Conservation (phyloP, 2,797 vertebrate genomes). For the Acanthopagrus latus region DNA sequence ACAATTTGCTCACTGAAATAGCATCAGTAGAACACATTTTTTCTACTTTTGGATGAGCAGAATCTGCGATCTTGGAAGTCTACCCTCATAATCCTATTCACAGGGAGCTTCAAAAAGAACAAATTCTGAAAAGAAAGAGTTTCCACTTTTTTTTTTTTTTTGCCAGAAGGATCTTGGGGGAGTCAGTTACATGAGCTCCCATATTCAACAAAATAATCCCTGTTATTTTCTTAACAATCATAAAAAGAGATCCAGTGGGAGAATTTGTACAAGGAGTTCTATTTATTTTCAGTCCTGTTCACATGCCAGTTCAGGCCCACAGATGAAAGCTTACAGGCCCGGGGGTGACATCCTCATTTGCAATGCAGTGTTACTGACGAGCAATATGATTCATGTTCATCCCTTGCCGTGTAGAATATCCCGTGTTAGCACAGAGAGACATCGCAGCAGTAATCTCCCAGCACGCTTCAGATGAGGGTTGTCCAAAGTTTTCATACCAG, state of each 20-base stretch:
- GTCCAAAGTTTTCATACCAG: background rate
- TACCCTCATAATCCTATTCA: conserved; percentile 2
- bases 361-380: conserved; percentile 9
- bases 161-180: conserved; percentile 15
- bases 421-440: conserved; percentile 14
- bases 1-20: background rate
- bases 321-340: conserved; percentile 30
- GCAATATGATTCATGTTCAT: conserved; percentile 28
- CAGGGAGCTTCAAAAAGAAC: background rate
- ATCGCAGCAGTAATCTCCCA: conserved; percentile 10
- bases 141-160: background rate
- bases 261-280: conserved; percentile 28
- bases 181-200: conserved; percentile 25
- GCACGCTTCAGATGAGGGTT: conserved; percentile 7
- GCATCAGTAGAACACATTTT: background rate
- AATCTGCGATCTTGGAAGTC: background rate
- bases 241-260: conserved; percentile 4
- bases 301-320: conserved; percentile 21
- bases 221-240: conserved; percentile 2
- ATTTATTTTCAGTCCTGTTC: conserved; percentile 49
- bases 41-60: background rate
- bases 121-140: conserved; percentile 22
- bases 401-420: conserved; percentile 24
- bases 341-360: conserved; percentile 39
- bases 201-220: conserved; percentile 24